Conservation (phyloP, 2,113 vertebrate species). For the Cyrtonyx montezumae region DNA sequence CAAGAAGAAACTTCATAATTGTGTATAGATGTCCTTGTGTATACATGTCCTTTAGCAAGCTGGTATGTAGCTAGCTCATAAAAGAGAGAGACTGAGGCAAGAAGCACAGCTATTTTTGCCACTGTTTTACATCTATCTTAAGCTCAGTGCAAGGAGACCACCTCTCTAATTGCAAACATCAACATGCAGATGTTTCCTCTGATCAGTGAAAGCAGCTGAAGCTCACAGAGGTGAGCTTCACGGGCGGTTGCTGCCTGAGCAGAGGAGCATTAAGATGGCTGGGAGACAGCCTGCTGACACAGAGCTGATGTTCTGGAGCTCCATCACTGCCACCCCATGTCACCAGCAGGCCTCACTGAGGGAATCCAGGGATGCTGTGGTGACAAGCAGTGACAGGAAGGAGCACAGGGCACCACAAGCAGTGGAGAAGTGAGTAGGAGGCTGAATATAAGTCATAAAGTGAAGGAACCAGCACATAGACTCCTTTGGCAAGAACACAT, state of each 20-base stretch:
- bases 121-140: background rate
- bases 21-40: background rate
- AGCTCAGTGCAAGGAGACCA: background rate
- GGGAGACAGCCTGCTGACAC: background rate
- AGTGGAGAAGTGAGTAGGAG: rapidly evolving
- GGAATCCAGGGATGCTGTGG: background rate
- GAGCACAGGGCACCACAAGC: background rate
- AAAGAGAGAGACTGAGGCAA: background rate
- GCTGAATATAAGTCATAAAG: background rate
- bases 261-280: background rate
- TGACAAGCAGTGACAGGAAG: background rate
- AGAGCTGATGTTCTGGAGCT: background rate
- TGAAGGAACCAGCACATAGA: background rate
- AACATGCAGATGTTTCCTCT: background rate
- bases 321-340: background rate
- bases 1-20: background rate
- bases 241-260: background rate
- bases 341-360: background rate
- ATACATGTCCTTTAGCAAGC: background rate
- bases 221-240: background rate
- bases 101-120: background rate
- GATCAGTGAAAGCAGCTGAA: background rate
- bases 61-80: background rate
- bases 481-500: background rate
- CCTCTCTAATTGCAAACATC: background rate